Base-by-base conservation (phyloP, 2,113 vertebrate genomes). In the Malaclemys terrapin region DNA sequence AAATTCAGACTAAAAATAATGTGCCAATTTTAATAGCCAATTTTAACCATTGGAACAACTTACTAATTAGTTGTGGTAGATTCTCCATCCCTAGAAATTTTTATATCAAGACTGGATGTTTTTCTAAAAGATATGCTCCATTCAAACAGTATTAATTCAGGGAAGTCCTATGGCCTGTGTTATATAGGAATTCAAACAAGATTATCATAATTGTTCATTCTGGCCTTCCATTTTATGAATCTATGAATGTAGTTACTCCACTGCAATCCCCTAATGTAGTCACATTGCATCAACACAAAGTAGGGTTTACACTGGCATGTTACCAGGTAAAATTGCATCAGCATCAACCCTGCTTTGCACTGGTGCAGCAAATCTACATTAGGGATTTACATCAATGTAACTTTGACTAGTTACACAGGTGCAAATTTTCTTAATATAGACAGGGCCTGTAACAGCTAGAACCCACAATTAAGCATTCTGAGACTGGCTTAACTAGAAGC, bases 301-400 rank as follows among this genome's bases (percentile, higher is more conserved):
- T 1, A n/a, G 75, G 65, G 69, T 42, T 93, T 56, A 24, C 87
- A 84, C 47, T 76, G 24, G 50, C 0, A 1, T 0, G 0, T 10
- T 50, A 80, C 27, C 2, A 0, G 10, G 59, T 0, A 25, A 22
- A 0, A 2, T 12, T 57, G 24, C 38, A 56, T 79, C 45, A 2
- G 45, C 10, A 38, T 75, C 53, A 78, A 82, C n/a, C 17, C 0
- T 49, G 47, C 17, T 82, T 52, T 80, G 56, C 27, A 13, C 1
- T 50, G 69, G 54, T 42, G 31, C 6, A 83, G 31, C 9, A 27
- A 0, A 49, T 54, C 54, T 84, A 54, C 8, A 50, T 76, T 22
- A n/a, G 75, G 82, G 85, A 50, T 54, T 85, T 65, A 65, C 79
- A 72, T 17, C 75, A 62, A 47, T n/a, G 4, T 24, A 75, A 89